Evolutionary conservation across 2,888 invertebrate species (phyloP), one percentile per base, ranked within the genome.

Genomic region (Melipona bicolor): DNA sequence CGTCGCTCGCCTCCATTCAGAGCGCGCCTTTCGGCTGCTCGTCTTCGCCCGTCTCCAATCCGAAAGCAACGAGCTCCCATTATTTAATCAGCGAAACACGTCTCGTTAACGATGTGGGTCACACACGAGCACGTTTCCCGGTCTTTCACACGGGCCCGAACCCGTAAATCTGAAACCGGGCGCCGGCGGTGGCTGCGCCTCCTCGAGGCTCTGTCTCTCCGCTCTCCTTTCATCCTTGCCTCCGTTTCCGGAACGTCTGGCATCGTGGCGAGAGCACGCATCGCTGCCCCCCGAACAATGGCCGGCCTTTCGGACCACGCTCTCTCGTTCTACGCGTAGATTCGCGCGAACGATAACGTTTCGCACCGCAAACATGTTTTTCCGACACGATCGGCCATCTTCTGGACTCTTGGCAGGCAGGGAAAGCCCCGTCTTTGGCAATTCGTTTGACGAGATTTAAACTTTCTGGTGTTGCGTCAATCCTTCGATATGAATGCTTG

Each of bases 251-350:
- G 76, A 78, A 71, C 76, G 81, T 79, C 77, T 84, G 69, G 72
- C 75, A 76, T 90, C 87, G 68, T 83, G 68, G 83, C 72, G 80
- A 36, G 32, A 87, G 71, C 83, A 88, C 90, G 91, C 91, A 84
- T 81, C 91, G 88, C 82, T 91, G 90, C 89, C 65, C 75, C 68
- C 50, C 86, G 76, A 43, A 91, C 90, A 91, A 91, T 91, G 84
- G 86, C 79, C 77, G 73, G 61, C 79, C 86, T 88, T 84, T 82
- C 43, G 43, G 76, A 78, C 84, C 64, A 9, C 43, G 75, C 73
- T 86, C 68, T 67, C 72, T 67, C 72, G 78, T 82, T 43, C 73
- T 83, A 79, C 77, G 73, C 54, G 82, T 74, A 79, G 90, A 89
- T 89, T 64, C 79, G 32, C 76, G 79, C 80, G 76, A 36, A 50